Conservation (phyloP, 2,888 invertebrate species). For the Zonitis immaculata region DNA sequence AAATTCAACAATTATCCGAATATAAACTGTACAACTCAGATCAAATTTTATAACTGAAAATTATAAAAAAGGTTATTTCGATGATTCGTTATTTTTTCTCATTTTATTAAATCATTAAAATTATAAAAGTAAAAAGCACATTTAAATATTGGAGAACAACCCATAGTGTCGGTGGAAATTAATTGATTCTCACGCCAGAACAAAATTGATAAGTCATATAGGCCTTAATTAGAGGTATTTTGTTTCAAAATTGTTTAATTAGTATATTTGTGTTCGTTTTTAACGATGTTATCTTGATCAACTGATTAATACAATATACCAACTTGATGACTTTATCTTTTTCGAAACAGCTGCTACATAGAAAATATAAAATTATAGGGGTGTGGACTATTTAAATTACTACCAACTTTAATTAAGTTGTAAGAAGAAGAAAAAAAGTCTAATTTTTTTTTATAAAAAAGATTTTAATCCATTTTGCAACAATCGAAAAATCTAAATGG, state of each 20-base stretch:
- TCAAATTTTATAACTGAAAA: conserved; percentile 17
- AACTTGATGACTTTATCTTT: neutral
- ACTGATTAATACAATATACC: neutral
- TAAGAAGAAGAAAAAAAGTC: no score
- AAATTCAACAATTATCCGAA: neutral
- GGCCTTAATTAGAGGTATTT: conserved; percentile 28
- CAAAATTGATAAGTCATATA: conserved; percentile 26
- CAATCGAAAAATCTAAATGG: conserved; percentile 27
- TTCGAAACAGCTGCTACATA: neutral
- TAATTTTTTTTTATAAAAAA: no score
- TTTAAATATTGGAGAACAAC: no score
- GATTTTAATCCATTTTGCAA: conserved; percentile 30
- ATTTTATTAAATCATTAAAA: no score
- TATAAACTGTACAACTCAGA: no score
- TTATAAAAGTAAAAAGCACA: no score
- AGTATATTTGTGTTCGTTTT: conserved; percentile 23
- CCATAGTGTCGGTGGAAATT: no score
- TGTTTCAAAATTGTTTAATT: conserved; percentile 27
- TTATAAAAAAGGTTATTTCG: no score
- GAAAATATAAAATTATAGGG: neutral
- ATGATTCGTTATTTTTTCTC: no score
- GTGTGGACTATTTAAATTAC: neutral
- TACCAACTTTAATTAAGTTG: neutral
- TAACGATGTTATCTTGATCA: neutral
- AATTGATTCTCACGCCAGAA: neutral